Evolutionary conservation across 2,888 invertebrate genomes (phyloP).

Genomic region (Phrixothrix hirtus): DNA sequence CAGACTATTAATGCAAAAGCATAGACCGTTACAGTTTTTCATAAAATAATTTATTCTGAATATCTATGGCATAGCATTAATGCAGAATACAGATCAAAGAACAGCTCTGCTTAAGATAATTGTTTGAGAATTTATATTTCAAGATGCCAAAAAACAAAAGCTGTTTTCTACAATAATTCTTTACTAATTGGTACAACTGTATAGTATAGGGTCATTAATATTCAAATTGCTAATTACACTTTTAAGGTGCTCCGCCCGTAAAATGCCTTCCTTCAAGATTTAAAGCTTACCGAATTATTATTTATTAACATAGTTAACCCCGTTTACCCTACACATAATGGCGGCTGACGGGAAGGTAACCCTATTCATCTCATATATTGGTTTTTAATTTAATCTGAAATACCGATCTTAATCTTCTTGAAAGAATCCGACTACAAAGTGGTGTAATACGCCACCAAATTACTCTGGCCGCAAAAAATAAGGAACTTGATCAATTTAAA

Average conservation of each 20-base stretch:
- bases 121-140: too few species aligned
- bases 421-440: slow-evolving; percentile 31
- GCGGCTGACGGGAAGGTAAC: slow-evolving; percentile 30
- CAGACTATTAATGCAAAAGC: too few species aligned
- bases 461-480: slow-evolving; percentile 28
- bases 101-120: too few species aligned
- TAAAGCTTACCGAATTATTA: slow-evolving; percentile 31
- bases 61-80: too few species aligned
- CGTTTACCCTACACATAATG: slow-evolving; percentile 31
- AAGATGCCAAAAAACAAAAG: too few species aligned
- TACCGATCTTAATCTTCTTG: slow-evolving; percentile 35
- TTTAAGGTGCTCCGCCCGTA: slow-evolving; percentile 35
- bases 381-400: slow-evolving; percentile 41
- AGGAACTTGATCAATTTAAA: too few species aligned
- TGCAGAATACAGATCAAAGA: too few species aligned
- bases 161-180: too few species aligned
- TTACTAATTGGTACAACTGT: too few species aligned
- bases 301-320: slow-evolving; percentile 32
- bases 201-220: slow-evolving; percentile 36
- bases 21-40: too few species aligned
- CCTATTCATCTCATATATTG: slow-evolving; percentile 36
- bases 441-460: slow-evolving; percentile 30
- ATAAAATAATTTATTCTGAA: too few species aligned
- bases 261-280: slow-evolving; percentile 29
- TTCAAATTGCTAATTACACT: slow-evolving; percentile 43